Base-by-base conservation (phyloP, 2,888 invertebrate species). In the Heliconius ismenius region DNA sequence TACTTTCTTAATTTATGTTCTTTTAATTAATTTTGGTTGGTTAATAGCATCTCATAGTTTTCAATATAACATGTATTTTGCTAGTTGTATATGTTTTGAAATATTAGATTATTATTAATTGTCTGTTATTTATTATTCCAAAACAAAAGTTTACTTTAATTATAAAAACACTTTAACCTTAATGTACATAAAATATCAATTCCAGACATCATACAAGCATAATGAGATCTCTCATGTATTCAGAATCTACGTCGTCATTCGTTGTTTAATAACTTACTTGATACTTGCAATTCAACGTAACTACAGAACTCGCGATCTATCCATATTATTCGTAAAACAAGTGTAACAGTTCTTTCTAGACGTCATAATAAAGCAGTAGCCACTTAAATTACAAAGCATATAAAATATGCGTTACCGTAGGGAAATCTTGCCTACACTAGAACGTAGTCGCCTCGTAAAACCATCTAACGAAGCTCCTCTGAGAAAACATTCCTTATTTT, bases 321-420 rank as follows among this genome's bases (percentile, higher is more conserved):
- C 75, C 75, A 73, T 62, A 74, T 72, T 73, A 69, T 58, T 64
- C 32, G 69, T 78, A 74, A 75, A 76, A 76, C 75, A 76, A 67
- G 60, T 60, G 7, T 24, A 62, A 76, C 73, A 63, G 49, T 74
- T 70, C 39, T 74, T 43, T 63, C 43, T 76, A 81, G 70, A 78
- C 76, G 78, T 81, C 80, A 81, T 74, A 78, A 86, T 87, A 89
- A 87, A 86, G 87, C 83, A 88, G 82, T 83, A 87, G 86, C 84
- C 86, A 88, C 88, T 91, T 89, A 89, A 90, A 92, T 91, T 89
- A 90, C 87, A 87, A 84, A 85, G 84, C 85, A 85, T 87, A 90
- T 91, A 89, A 91, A 90, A 90, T 90, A 92, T 91, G 91, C 91
- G 87, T 89, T 87, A 88, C 92, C 91, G 86, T 76, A 84, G 92